Evolutionary conservation across 2,113 vertebrate genomes (phyloP), one percentile per base, ranked within the genome.

Genomic region (Rhinoptilus africanus): DNA sequence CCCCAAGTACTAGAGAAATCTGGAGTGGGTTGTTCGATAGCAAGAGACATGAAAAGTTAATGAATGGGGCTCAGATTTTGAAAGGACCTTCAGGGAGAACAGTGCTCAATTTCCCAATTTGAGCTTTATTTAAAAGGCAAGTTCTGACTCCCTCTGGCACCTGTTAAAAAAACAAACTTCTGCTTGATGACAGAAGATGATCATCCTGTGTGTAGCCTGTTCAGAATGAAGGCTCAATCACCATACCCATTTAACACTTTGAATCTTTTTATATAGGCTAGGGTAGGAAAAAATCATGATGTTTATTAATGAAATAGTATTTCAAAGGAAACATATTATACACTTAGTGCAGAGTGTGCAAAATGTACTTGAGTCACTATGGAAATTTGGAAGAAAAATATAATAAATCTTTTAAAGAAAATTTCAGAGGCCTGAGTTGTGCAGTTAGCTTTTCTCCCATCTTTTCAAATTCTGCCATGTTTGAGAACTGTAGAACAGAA

Each of bases 281-380:
- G 28, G 30, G 34, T 77, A 85, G 79, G 45, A 67, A 77, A 88
- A 79, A 81, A 12, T 3, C 1, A 13, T 26, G 2, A 93, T 87
- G 60, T 74, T 94, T 93, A 80, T 93, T 94, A 80, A 83, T 89
- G 92, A 90, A 86, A n/a, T 45, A 45, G 35, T 69, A 54, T 88
- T 79, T 93, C 17, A 87, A 72, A 92, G 47, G 71, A 91, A 76
- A 27, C 4, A 3, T 41, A 12, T 27, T 48, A 34, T 35, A 37
- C 0, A 1, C 27, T 56, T 73, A 54, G 39, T 84, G 51, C 34
- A 67, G 50, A 59, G 26, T 39, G 37, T 92, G 80, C 59, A 94
- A 93, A 78, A 45, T 43, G 23, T 81, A 26, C 43, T 69, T 77
- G 47, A 64, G 50, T 89, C 27, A 5, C 37, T 87, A 8, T 27